A percentile compares a stretch with the other conserved stretches of the same genome.
These are phyloP conservation scores for Synanthedon tipuliformis DNA, from an alignment of 2,888 invertebrate species.

Conservation along the genomic window DNA sequence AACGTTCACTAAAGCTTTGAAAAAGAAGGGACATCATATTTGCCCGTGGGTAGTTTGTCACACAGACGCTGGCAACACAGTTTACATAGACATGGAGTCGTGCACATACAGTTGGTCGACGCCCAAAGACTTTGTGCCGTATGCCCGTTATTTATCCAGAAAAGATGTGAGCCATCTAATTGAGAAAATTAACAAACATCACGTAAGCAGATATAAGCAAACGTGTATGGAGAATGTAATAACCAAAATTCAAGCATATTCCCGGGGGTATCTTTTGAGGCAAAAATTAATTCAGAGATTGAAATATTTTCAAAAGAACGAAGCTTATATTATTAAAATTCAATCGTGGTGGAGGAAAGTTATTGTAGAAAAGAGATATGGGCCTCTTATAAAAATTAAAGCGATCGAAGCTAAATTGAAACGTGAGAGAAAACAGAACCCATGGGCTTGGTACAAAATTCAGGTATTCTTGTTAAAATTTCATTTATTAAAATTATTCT, in stretches of 20 bases:
- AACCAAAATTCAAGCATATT: conserved; percentile 69
- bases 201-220: conserved; percentile 49
- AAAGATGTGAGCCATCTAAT: conserved; percentile 49
- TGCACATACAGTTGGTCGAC: conserved; percentile 64
- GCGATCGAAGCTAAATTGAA: conserved; percentile 46
- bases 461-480: conserved; percentile 34
- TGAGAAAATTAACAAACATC: conserved; percentile 55
- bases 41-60: conserved; percentile 66
- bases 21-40: conserved; percentile 50
- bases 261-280: conserved; percentile 71
- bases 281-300: conserved; percentile 48
- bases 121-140: conserved; percentile 61
- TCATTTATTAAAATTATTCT: neutral
- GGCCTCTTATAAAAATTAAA: conserved; percentile 51
- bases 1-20: conserved; percentile 54
- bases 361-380: conserved; percentile 51
- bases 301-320: conserved; percentile 47
- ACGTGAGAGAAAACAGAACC: conserved; percentile 44
- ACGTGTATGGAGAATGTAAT: conserved; percentile 52
- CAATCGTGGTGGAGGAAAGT: conserved; percentile 75
- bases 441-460: conserved; percentile 62
- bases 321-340: conserved; percentile 52
- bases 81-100: conserved; percentile 65
- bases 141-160: conserved; percentile 56
- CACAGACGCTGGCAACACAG: conserved; percentile 59